Percentiles rank a stretch among this genome's conserved stretches.
These are phyloP conservation scores for Diaprepes abbreviatus DNA, from an alignment of 2,888 invertebrate species.

Conservation along the genomic window DNA sequence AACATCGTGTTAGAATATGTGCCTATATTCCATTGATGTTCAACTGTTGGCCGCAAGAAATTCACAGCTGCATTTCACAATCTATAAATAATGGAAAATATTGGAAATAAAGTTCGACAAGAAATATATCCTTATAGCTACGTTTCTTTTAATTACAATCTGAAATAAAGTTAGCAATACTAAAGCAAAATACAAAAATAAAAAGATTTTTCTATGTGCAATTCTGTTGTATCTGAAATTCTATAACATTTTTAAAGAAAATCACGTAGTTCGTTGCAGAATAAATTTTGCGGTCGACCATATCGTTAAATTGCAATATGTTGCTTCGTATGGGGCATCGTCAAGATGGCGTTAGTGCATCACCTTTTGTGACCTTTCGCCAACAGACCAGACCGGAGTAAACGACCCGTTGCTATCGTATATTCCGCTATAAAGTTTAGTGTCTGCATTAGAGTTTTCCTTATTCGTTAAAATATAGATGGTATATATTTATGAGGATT, in stretches of 20 bases:
- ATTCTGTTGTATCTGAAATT: no score
- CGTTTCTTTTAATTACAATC: no score
- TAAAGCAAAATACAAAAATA: no score
- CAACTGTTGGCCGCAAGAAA: no score
- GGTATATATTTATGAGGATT: not conserved
- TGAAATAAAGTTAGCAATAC: no score
- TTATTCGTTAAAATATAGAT: not conserved
- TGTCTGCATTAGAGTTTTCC: conserved; percentile 10
- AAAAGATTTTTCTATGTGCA: no score
- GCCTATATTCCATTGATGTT: no score
- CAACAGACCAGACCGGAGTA: conserved; percentile 8
- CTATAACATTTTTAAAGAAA: not conserved
- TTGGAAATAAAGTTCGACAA: no score
- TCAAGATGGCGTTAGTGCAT: conserved; percentile 17
- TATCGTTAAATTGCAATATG: conserved; percentile 39
- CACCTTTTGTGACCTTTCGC: conserved; percentile 15
- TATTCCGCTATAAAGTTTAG: conserved; percentile 8
- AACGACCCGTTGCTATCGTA: conserved; percentile 15
- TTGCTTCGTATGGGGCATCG: conserved; percentile 16
- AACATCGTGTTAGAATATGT: no score
- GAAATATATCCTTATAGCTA: no score
- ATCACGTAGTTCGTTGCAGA: conserved; percentile 16
- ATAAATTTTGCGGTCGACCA: conserved; percentile 17
- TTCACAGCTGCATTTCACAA: no score
- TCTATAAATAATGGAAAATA: no score